Evolutionary conservation across 1,140 invertebrate species (phyloP).

Genomic region (Caenorhabditis tropicalis): DNA sequence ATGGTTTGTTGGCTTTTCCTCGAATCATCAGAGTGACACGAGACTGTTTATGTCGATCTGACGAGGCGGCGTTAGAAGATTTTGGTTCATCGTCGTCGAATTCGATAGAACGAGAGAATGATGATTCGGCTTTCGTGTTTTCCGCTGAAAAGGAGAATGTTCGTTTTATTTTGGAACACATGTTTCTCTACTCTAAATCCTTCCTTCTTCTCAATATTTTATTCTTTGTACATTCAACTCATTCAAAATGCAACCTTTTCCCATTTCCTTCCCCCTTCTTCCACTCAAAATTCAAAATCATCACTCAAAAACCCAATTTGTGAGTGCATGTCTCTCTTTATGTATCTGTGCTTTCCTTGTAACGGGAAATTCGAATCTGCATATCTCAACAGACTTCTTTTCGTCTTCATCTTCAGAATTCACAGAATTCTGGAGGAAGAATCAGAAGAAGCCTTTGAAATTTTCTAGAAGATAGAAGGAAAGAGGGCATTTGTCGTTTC

Average conservation of each 20-base stretch:
- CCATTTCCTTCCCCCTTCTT: neutral
- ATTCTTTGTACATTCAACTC: neutral
- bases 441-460: neutral
- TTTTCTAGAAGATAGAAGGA: neutral
- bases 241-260: slow-evolving; percentile 38
- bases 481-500: slow-evolving; percentile 7
- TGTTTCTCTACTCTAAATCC: neutral
- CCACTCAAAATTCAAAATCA: slow-evolving; percentile 6
- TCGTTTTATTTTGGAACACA: neutral
- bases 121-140: neutral
- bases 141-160: slow-evolving; percentile 15
- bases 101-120: neutral
- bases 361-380: slow-evolving; percentile 30
- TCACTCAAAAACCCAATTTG: slow-evolving; percentile 36
- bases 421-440: neutral
- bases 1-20: slow-evolving; percentile 45
- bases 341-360: neutral
- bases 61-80: neutral
- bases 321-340: neutral
- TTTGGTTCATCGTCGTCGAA: neutral
- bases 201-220: neutral
- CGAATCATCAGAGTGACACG: slow-evolving; percentile 43
- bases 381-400: slow-evolving; percentile 23
- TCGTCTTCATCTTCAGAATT: neutral
- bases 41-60: neutral